These are phyloP conservation scores for Tachysurus vachellii DNA, from an alignment of 2,113 vertebrate genomes.

Conservation along the genomic window DNA sequence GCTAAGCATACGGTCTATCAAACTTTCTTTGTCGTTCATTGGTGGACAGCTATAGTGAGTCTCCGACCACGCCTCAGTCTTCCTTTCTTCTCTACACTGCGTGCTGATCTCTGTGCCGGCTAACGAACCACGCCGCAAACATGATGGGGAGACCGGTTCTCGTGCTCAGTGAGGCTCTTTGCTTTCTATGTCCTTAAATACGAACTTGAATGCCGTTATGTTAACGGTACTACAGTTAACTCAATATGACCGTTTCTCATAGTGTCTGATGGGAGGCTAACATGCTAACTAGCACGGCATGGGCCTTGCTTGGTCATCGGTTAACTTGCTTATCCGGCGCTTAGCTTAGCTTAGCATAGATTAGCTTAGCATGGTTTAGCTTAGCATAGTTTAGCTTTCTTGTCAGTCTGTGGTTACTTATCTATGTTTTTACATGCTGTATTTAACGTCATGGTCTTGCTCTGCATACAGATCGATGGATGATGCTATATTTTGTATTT, in stretches of 20 bases:
- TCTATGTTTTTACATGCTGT: neutral
- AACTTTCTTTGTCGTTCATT: constrained; percentile 48
- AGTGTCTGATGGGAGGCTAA: constrained; percentile 29
- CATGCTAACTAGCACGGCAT: constrained; percentile 47
- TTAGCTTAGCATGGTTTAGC: too few species aligned
- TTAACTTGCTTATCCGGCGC: neutral
- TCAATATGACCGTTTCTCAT: neutral
- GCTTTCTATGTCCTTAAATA: neutral
- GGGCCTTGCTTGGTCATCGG: constrained; percentile 41
- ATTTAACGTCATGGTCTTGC: neutral
- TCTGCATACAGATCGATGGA: neutral
- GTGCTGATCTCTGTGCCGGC: constrained; percentile 43
- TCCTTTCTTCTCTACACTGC: constrained; percentile 52
- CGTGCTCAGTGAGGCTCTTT: constrained; percentile 85
- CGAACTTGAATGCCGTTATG: neutral
- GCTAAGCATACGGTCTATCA: constrained; percentile 43
- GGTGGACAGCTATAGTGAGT: constrained; percentile 29
- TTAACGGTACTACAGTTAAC: neutral
- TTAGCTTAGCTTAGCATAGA: neutral
- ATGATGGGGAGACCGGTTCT: constrained; percentile 93
- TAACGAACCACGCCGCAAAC: constrained; percentile 54
- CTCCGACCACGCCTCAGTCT: constrained; percentile 13
- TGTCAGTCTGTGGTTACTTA: too few species aligned
- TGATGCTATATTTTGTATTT: too few species aligned
- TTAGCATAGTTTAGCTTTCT: neutral